Evolutionary conservation across 2,888 invertebrate genomes (phyloP).

Genomic region (Oscheius onirici): DNA sequence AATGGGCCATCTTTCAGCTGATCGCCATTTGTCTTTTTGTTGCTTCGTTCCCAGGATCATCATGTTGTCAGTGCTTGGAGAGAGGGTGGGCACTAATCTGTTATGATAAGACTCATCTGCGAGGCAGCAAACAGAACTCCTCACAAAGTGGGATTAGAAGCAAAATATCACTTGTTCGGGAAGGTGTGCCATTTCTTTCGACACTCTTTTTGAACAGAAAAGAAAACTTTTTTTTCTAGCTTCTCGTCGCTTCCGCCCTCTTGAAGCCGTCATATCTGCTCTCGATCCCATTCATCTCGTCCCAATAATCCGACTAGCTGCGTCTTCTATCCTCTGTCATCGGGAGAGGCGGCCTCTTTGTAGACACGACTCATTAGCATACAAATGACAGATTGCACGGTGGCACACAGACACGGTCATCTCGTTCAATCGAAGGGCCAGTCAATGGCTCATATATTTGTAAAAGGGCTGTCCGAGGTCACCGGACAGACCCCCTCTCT

Average conservation of each 20-base stretch:
- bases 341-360: neutral
- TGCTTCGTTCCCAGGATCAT: neutral
- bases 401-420: neutral
- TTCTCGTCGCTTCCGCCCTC: neutral
- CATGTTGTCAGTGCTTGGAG: no score
- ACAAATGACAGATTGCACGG: neutral
- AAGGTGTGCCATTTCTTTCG: no score
- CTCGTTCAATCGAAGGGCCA: no score
- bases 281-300: no score
- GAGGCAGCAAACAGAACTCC: neutral
- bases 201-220: neutral
- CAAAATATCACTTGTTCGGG: no score
- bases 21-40: neutral
- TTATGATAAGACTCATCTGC: conserved; percentile 20
- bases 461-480: conserved; percentile 23
- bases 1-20: no score
- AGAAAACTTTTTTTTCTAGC: neutral
- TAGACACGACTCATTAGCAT: conserved; percentile 18
- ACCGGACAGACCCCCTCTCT: neutral
- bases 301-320: no score
- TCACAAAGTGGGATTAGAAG: no score
- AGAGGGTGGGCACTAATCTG: conserved; percentile 14
- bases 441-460: conserved; percentile 8
- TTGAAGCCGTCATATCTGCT: neutral
- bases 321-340: neutral